phyloP scores from a whole-genome alignment of 2,888 invertebrate species.

The Chrysomela aeneicollis region DNA sequence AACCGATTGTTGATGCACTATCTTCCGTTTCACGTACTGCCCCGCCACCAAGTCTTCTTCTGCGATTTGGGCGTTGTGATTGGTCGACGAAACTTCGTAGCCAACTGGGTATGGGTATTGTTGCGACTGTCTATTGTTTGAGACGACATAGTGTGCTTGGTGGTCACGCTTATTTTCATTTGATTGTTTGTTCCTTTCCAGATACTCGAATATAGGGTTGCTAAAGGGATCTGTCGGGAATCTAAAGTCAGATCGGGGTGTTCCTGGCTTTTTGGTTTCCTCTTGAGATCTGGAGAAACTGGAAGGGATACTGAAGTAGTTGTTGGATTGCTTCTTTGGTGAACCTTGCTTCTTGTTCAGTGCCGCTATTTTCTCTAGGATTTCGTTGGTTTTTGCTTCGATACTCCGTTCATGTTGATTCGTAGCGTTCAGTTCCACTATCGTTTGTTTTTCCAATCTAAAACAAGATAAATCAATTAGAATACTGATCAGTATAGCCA shows the following conservation, averaged over 20 bases:
- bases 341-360: conserved; percentile 18
- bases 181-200: conserved; percentile 42
- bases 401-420: not conserved
- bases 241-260: conserved; percentile 43
- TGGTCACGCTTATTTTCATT: conserved; percentile 20
- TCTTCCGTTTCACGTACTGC: conserved; percentile 55
- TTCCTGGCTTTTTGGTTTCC: conserved; percentile 19
- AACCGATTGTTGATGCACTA: conserved; percentile 57
- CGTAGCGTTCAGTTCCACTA: not conserved
- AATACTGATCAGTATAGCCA: too few relatives aligned
- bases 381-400: conserved; percentile 21
- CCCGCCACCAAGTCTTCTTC: conserved; percentile 52
- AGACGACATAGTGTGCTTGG: conserved; percentile 16
- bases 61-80: conserved; percentile 41
- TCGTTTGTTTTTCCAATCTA: conserved; percentile 39
- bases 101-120: conserved; percentile 28
- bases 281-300: conserved; percentile 47
- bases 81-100: conserved; percentile 33
- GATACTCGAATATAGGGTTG: conserved; percentile 55
- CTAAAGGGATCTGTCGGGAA: conserved; percentile 49
- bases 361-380: conserved; percentile 38
- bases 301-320: conserved; percentile 48
- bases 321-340: conserved; percentile 46
- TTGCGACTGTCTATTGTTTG: conserved; percentile 25
- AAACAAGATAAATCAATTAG: conserved; percentile 30